Evolutionary conservation across 2,797 vertebrate species (phyloP).

Genomic region (Lophotriccus pileatus): DNA sequence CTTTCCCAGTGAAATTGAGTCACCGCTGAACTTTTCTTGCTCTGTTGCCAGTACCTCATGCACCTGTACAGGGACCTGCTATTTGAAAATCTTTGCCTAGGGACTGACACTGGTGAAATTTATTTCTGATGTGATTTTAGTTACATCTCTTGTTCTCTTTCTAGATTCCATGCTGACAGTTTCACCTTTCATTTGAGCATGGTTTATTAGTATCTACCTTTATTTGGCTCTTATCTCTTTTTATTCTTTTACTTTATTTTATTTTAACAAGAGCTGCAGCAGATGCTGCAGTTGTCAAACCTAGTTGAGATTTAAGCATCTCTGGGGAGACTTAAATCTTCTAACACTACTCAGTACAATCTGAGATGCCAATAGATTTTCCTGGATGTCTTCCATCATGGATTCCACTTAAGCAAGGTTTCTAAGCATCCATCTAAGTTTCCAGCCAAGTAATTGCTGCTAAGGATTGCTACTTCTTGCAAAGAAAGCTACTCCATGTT

Average conservation of each 20-base stretch:
- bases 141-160: background rate
- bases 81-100: slow-evolving; percentile 14
- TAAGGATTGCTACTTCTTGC: slow-evolving; percentile 35
- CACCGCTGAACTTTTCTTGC: slow-evolving; percentile 16
- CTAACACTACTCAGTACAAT: slow-evolving; percentile 53
- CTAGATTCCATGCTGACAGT: background rate
- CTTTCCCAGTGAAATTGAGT: slow-evolving; percentile 15
- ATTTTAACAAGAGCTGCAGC: slow-evolving; percentile 3
- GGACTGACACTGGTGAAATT: background rate
- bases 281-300: slow-evolving; percentile 8
- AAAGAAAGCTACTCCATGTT: slow-evolving; percentile 34
- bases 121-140: background rate
- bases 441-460: slow-evolving; percentile 62
- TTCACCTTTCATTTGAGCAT: background rate
- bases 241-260: background rate
- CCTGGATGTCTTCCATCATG: slow-evolving; percentile 66
- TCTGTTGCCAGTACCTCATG: slow-evolving; percentile 1
- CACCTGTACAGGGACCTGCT: slow-evolving; percentile 55
- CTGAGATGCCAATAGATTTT: slow-evolving; percentile 62
- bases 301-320: slow-evolving; percentile 56
- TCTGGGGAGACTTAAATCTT: slow-evolving; percentile 70
- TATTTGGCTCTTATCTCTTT: background rate
- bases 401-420: slow-evolving; percentile 66
- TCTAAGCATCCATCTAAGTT: slow-evolving; percentile 63
- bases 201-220: background rate